Conservation (phyloP, 2,113 vertebrate genomes). For the Eulemur macaco region DNA sequence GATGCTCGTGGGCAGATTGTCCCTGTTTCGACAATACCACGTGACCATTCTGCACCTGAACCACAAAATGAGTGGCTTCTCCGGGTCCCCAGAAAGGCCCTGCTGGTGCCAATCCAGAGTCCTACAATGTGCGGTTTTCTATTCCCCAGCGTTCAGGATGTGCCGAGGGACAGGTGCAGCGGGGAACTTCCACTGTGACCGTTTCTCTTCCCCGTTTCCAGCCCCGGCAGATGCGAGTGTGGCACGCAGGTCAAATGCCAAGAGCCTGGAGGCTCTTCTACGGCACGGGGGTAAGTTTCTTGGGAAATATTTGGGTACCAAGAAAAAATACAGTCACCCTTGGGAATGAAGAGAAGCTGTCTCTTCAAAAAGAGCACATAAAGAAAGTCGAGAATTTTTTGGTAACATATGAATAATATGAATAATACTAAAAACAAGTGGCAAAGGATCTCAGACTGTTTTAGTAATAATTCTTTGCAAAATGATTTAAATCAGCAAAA, state of each 20-base stretch:
- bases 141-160: background rate
- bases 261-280: background rate
- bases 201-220: fast-evolving
- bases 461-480: background rate
- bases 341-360: background rate
- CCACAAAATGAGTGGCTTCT: background rate
- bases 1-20: background rate
- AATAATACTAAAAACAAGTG: background rate
- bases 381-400: background rate
- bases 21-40: too few species aligned
- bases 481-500: background rate
- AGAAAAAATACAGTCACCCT: background rate
- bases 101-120: background rate
- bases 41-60: background rate
- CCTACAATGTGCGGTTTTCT: background rate
- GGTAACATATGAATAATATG: background rate
- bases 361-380: background rate
- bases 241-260: too few species aligned
- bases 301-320: background rate
- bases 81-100: background rate
- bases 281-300: background rate
- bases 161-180: background rate
- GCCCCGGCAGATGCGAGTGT: fast-evolving
- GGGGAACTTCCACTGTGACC: fast-evolving
- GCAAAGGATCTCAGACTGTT: background rate